phyloP scores from a whole-genome alignment of 2,888 invertebrate genomes.

The Notocelia uddmanniana region DNA sequence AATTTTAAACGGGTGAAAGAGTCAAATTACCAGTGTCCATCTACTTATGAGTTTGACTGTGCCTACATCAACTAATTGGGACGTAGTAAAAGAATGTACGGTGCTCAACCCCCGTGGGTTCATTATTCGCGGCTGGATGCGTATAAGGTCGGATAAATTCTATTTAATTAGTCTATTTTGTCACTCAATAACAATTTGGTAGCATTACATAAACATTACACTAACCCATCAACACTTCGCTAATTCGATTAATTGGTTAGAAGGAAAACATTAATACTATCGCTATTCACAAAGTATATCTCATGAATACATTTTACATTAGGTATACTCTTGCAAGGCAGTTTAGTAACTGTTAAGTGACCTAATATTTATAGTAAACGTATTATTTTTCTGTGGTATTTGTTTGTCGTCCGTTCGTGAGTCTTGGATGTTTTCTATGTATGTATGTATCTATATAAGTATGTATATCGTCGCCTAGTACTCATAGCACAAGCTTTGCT shows the following conservation, averaged over 20 bases:
- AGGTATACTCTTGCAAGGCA: background rate
- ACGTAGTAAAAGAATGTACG: background rate
- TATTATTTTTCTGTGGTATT: too few relatives aligned
- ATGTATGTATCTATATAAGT: too few relatives aligned
- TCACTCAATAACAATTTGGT: background rate
- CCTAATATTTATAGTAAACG: too few relatives aligned
- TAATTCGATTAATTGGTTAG: background rate
- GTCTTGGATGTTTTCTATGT: too few relatives aligned
- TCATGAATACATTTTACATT: background rate
- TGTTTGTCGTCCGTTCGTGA: too few relatives aligned
- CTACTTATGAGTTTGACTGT: too few relatives aligned
- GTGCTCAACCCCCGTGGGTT: conserved; percentile 53
- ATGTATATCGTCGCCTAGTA: too few relatives aligned
- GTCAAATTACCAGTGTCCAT: too few relatives aligned
- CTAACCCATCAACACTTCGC: too few relatives aligned
- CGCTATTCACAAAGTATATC: background rate
- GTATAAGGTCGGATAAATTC: conserved; percentile 12
- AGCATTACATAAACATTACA: background rate
- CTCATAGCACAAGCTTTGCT: too few relatives aligned
- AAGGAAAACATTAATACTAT: background rate
- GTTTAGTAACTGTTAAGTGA: background rate
- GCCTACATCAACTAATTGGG: background rate
- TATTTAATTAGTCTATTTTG: conserved; percentile 16
- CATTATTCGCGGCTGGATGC: conserved; percentile 39
- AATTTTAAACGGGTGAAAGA: too few relatives aligned